Evolutionary conservation across 2,888 invertebrate genomes (phyloP), one percentile per base, ranked within the genome.

Genomic region (Maniola hyperantus): DNA sequence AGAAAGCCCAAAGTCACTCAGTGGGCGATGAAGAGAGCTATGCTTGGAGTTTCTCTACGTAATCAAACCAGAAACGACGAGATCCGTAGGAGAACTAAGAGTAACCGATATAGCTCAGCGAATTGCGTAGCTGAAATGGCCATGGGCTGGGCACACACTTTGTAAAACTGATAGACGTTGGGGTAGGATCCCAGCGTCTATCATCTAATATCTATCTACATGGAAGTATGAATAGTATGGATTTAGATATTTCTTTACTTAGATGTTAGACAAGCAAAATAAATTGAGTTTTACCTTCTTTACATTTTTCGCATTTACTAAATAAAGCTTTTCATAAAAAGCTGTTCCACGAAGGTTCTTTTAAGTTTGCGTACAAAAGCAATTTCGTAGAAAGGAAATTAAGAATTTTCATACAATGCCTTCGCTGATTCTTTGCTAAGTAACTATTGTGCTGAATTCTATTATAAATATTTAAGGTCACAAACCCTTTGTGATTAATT

Each of bases 371-470:
- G 51, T 50, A 72, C 61, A 74, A 73, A 75, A 72, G 74, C 74
- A 87, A 88, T 88, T 89, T 88, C 88, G 87, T 82, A 70, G 48
- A 66, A 75, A 83, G 88, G 87, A 88, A 87, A 88, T 87, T 86
- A 85, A 80, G 77, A 72, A 71, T 70, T 72, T 64, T 62, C 64
- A 42, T 48, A 72, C 67, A 69, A 66, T 59, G 42, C 53, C 58
- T 67, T 66, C 62, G 55, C 61, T 59, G 63, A 67, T 64, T 70
- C 65, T 66, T 59, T 61, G 42, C 65, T 61, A 69, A 67, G 64
- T 71, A 67, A 69, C 60, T 66, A 69, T 69, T 67, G 57, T 70
- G 26, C 55, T 54, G 55, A 66, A 64, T 65, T 70, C 62, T 66
- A 65, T 65, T 66, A 64, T 67, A 46, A 42, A 64, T 64, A 18